Conservation (phyloP, 1,140 invertebrate species). For the Scaptomyza hsui region DNA sequence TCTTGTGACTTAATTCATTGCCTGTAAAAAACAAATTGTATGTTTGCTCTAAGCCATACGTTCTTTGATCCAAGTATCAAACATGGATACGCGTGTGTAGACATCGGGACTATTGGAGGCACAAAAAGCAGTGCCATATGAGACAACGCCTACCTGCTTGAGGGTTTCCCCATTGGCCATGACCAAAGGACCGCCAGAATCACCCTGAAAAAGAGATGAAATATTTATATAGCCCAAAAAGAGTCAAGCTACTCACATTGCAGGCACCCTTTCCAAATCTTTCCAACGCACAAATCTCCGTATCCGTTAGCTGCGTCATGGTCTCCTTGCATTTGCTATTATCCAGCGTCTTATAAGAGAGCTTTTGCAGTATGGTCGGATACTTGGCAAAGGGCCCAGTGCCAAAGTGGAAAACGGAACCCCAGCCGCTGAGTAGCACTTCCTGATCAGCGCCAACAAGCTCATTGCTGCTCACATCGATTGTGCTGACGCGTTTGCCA, state of each 20-base stretch:
- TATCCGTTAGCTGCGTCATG: conserved; percentile 77
- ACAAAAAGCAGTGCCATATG: conserved; percentile 88
- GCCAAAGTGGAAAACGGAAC: conserved; percentile 76
- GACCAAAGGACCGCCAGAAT: conserved; percentile 89
- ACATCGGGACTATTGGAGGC: conserved; percentile 85
- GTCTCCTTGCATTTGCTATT: conserved; percentile 71
- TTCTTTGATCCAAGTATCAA: conserved; percentile 84
- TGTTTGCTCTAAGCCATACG: conserved; percentile 50
- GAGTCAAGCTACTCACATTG: conserved; percentile 51
- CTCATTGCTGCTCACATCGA: conserved; percentile 67
- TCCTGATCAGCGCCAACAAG: conserved; percentile 62
- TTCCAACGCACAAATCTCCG: conserved; percentile 85
- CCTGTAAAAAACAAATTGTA: neutral
- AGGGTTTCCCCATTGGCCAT: conserved; percentile 61
- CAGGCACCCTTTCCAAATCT: conserved; percentile 84
- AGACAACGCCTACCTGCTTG: conserved; percentile 88
- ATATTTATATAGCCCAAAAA: conserved; percentile 76
- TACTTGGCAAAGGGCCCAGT: conserved; percentile 75
- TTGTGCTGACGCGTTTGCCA: conserved; percentile 59
- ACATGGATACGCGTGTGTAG: conserved; percentile 85
- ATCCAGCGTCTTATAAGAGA: conserved; percentile 69
- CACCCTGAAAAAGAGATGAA: conserved; percentile 85
- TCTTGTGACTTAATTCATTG: neutral
- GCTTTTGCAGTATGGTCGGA: conserved; percentile 65
- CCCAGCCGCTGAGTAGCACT: conserved; percentile 79